Conservation (phyloP, 2,797 vertebrate genomes). For the Trematomus bernacchii region DNA sequence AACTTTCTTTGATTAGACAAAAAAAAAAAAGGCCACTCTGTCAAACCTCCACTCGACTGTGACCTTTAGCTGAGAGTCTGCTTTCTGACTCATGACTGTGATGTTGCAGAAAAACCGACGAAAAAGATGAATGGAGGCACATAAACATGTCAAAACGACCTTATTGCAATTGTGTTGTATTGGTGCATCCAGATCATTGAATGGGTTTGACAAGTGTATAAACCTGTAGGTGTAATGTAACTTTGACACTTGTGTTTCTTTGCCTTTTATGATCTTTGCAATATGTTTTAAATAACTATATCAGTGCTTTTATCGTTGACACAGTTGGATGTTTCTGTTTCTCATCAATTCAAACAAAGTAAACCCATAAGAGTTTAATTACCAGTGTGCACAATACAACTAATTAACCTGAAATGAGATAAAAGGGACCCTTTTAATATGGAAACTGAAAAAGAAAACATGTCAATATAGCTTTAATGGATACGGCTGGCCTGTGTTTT, state of each 20-base stretch:
- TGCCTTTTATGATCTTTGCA: neutral
- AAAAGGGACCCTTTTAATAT: no score
- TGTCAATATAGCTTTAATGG: neutral
- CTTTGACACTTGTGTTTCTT: neutral
- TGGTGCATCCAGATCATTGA: neutral
- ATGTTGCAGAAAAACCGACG: constrained; percentile 5
- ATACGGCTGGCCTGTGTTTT: neutral
- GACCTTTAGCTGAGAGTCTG: constrained; percentile 54
- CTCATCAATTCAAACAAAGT: neutral
- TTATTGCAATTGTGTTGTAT: fast-evolving
- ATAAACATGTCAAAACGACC: neutral
- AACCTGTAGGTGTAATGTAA: neutral
- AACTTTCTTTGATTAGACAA: constrained; percentile 49
- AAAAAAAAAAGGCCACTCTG: constrained; percentile 35
- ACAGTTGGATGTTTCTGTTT: neutral
- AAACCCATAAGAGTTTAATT: no score
- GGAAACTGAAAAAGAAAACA: no score
- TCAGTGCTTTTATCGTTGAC: no score
- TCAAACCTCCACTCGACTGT: constrained; percentile 37
- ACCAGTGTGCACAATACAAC: no score
- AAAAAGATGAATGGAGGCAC: neutral
- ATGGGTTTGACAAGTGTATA: neutral
- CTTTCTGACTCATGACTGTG: constrained; percentile 4
- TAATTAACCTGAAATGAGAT: no score
- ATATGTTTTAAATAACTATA: neutral